Conservation (phyloP, 2,888 invertebrate species). For the Eutolmus rufibarbis region DNA sequence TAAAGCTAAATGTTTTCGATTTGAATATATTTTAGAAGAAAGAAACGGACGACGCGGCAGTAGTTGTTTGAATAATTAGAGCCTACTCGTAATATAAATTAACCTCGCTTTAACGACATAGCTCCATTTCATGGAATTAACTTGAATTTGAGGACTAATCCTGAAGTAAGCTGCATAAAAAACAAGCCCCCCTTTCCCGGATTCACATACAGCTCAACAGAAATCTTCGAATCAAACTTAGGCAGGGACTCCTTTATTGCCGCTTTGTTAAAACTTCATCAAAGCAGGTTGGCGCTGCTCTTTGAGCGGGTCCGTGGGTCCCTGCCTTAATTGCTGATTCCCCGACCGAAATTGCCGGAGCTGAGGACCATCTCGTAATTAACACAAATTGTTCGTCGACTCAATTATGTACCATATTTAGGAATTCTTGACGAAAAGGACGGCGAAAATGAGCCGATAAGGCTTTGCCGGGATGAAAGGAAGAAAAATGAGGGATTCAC, state of each 20-base stretch:
- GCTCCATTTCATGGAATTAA: neutral
- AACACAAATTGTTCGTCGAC: constrained; percentile 24
- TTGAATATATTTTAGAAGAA: neutral
- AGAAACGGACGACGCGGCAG: neutral
- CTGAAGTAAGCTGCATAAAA: neutral
- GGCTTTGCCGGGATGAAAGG: neutral
- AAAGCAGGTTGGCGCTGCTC: neutral
- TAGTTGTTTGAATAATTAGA: neutral
- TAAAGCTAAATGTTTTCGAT: neutral
- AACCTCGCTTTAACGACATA: neutral
- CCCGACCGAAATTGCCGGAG: neutral
- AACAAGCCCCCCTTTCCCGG: neutral
- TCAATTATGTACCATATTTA: constrained; percentile 17
- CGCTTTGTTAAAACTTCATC: neutral
- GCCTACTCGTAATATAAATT: neutral
- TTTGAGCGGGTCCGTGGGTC: neutral
- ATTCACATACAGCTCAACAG: neutral
- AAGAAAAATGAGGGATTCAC: neutral
- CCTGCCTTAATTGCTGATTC: neutral
- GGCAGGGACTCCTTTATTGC: neutral
- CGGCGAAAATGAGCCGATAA: neutral
- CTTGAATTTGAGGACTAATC: neutral
- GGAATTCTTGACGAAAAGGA: neutral
- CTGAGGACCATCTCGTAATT: constrained; percentile 6
- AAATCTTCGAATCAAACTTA: neutral